Base-by-base conservation (phyloP, 2,888 invertebrate species). In the Agrotis puta region DNA sequence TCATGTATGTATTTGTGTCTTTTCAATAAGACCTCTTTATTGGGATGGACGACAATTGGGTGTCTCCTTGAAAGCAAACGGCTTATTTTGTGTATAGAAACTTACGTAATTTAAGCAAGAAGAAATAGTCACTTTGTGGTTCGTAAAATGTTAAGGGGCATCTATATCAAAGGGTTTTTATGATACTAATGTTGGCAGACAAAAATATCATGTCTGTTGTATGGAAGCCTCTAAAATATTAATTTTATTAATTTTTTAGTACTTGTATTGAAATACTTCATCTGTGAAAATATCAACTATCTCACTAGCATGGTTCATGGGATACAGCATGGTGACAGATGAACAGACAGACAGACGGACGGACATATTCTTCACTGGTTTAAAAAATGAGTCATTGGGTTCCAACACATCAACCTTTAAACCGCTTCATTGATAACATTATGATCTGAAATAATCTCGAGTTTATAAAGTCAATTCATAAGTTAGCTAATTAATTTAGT, bases 381-480 rank as follows among this genome's bases (percentile, higher is more conserved):
- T 5, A 27, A 6, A n/a, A 22, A 33, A 33, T 64, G 43, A 72
- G 4, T 72, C 66, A 75, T 45, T 20, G 18, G 0, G 16, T 54
- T 11, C 24, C 39, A 3, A 22, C 24, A 22, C 22, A 53, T n/a
- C 24, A 58, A 69, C 48, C 77, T 74, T 69, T 70, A 59, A 27
- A 59, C 73, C 14, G 5, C 33, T 27, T 13, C 16, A 53, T 13
- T 39, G 73, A 74, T 74, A 77, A 48, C 67, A 20, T 57, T 45
- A 33, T 45, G 68, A 66, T 50, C 77, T 54, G 58, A 48, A 48
- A 54, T 59, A 3, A 18, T 74, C 48, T 74, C 70, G 33, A 59
- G 70, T 77, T 77, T 47, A 68, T 51, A 24, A 43, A 27, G 13
- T 56, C 13, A 0, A 74, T 43, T 47, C 24, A 45, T 14, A 11